phyloP scores from a whole-genome alignment of 2,113 vertebrate species.

The Syngnathus typhle region DNA sequence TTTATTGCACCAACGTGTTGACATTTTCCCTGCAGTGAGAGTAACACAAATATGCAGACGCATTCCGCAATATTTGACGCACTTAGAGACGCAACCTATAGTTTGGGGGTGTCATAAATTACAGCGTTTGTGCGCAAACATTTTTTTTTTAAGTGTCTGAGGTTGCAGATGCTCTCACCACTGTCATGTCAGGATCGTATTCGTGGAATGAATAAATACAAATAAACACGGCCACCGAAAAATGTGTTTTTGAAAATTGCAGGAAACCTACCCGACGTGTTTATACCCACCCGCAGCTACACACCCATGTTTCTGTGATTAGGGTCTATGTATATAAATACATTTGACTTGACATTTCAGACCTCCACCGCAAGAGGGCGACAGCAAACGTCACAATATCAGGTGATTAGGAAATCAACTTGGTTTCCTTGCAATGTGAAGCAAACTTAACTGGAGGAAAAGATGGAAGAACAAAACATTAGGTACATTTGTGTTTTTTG shows the following conservation, averaged over 20 bases:
- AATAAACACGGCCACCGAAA: slow-evolving; percentile 23
- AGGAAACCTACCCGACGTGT: slow-evolving; percentile 34
- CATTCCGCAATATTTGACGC: slow-evolving; percentile 6
- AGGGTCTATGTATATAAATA: no score
- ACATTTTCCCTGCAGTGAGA: slow-evolving; percentile 1
- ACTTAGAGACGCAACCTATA: slow-evolving; percentile 4
- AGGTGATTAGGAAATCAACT: no score
- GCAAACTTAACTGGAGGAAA: no score
- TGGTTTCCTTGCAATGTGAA: no score
- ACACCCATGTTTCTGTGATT: slow-evolving; percentile 16
- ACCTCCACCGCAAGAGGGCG: no score
- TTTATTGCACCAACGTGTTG: neutral
- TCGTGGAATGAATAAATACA: slow-evolving; percentile 24
- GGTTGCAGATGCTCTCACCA: slow-evolving; percentile 12
- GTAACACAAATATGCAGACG: slow-evolving; percentile 23
- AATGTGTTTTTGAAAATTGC: slow-evolving; percentile 37
- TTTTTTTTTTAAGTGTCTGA: slow-evolving; percentile 14
- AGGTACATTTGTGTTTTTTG: no score
- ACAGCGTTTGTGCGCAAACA: slow-evolving; percentile 27
- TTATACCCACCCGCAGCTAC: slow-evolving; percentile 53
- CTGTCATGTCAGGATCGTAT: slow-evolving; percentile 22
- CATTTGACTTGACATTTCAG: no score
- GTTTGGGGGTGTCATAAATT: slow-evolving; percentile 26
- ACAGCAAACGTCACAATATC: no score
- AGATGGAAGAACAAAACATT: no score